phyloP scores from a whole-genome alignment of 2,888 invertebrate species.

The Pollenia angustigena region DNA sequence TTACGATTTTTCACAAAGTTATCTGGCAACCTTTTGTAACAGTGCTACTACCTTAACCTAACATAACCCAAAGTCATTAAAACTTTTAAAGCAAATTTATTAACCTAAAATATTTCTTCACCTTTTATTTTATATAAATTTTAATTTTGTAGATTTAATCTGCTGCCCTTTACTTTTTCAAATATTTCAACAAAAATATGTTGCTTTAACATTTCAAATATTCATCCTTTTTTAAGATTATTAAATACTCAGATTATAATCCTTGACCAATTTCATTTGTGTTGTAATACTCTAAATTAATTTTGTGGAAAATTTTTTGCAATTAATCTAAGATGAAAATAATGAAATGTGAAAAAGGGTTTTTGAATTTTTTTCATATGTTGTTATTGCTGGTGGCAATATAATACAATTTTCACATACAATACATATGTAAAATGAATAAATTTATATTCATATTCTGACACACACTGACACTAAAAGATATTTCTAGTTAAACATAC shows the following conservation, averaged over 20 bases:
- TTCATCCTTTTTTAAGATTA: slow-evolving; percentile 39
- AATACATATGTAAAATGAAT: slow-evolving; percentile 44
- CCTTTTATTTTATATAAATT: neutral
- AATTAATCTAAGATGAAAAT: slow-evolving; percentile 80
- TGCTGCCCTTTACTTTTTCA: neutral
- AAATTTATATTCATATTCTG: slow-evolving; percentile 64
- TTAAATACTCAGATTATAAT: slow-evolving; percentile 71
- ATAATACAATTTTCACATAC: slow-evolving; percentile 65
- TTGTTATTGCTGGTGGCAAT: slow-evolving; percentile 56
- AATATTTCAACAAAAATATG: slow-evolving; percentile 24
- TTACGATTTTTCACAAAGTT: too few relatives aligned
- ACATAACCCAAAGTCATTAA: too few relatives aligned
- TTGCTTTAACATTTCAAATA: slow-evolving; percentile 27
- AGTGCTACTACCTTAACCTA: too few relatives aligned
- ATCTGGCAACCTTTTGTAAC: too few relatives aligned
- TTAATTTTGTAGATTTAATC: neutral
- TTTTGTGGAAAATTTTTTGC: slow-evolving; percentile 83
- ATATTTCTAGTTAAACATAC: slow-evolving; percentile 70
- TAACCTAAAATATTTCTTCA: neutral
- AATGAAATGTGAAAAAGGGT: slow-evolving; percentile 74
- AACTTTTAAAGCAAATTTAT: too few relatives aligned
- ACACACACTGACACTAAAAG: slow-evolving; percentile 36
- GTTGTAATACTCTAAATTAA: slow-evolving; percentile 80
- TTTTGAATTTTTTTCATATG: slow-evolving; percentile 49
- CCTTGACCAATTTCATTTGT: slow-evolving; percentile 68